A percentile compares a stretch with the other conserved stretches of the same genome.
phyloP scores from a whole-genome alignment of 2,888 invertebrate species.

The Neria commutata region DNA sequence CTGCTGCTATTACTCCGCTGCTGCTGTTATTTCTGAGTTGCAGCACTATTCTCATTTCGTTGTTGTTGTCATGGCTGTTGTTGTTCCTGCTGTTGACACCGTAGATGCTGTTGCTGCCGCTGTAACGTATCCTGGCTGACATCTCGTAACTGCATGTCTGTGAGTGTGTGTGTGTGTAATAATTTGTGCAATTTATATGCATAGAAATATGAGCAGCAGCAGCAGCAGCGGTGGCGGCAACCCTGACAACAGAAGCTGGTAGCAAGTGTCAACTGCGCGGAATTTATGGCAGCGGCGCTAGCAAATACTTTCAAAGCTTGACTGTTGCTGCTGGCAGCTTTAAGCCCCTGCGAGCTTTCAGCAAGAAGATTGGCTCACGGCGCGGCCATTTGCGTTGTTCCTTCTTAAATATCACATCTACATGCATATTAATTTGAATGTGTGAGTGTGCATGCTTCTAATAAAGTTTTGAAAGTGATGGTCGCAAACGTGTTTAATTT shows the following conservation, averaged over 20 bases:
- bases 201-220: neutral
- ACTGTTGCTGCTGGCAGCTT: no score
- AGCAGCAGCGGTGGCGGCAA: neutral
- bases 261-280: neutral
- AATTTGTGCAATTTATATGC: neutral
- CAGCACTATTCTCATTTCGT: no score
- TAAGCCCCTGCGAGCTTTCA: no score
- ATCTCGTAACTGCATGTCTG: neutral
- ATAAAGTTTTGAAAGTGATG: slow-evolving; percentile 42
- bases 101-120: neutral
- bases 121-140: neutral
- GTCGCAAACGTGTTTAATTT: slow-evolving; percentile 39
- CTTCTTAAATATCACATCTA: slow-evolving; percentile 25
- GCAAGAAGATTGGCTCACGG: no score
- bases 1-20: neutral
- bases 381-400: slow-evolving; percentile 16
- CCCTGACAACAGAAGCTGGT: neutral
- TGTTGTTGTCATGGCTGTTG: neutral
- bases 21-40: neutral
- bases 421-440: slow-evolving; percentile 15
- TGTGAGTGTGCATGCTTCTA: slow-evolving; percentile 5
- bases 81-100: neutral
- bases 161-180: neutral
- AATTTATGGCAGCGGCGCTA: neutral
- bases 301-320: neutral